Evolutionary conservation across 2,888 invertebrate species (phyloP), one percentile per base, ranked within the genome.

Genomic region (Iphiclides podalirius): DNA sequence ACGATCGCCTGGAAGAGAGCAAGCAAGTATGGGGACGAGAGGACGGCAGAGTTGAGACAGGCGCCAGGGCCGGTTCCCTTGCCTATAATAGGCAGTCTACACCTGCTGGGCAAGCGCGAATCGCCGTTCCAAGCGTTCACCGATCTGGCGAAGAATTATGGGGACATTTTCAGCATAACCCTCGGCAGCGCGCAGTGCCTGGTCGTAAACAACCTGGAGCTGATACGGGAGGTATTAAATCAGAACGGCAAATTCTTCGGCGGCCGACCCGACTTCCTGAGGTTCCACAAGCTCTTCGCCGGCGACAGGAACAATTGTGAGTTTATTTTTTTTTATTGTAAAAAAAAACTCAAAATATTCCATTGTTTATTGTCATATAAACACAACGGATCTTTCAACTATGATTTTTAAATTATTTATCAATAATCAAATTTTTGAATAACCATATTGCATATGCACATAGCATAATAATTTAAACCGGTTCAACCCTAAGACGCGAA

Each of bases 231-330:
- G 68, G 94, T 95, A 40, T 83, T 95, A 15, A 94, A 95, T 68
- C 92, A 93, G 53, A 95, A 94, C 66, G 95, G 95, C 2, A 93
- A 93, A 55, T 93, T 93, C 64, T 96, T 96, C 75, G 95, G 95
- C 1, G 95, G 95, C 8, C 89, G 96, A 7, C 96, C 96, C 0
- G 92, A 96, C 71, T 96, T 96, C 74, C 72, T 93, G 58, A 86
- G 96, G 12, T 96, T 95, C 73, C 93, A 95, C 67, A 91, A 92
- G 58, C 92, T 96, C 6, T 96, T 96, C 74, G 95, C 94, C 17
- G 95, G 95, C 23, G 94, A 96, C 79, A 89, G 95, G 47, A 95
- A 95, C 78, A 95, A 96, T 72, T 96, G 96, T 96, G 80, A 95
- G 96, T 93, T 26, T 26, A 16, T 9, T 8, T 15, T 16, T 15